Evolutionary conservation across 1,140 invertebrate species (phyloP).

Genomic region (Diuraphis noxia): DNA sequence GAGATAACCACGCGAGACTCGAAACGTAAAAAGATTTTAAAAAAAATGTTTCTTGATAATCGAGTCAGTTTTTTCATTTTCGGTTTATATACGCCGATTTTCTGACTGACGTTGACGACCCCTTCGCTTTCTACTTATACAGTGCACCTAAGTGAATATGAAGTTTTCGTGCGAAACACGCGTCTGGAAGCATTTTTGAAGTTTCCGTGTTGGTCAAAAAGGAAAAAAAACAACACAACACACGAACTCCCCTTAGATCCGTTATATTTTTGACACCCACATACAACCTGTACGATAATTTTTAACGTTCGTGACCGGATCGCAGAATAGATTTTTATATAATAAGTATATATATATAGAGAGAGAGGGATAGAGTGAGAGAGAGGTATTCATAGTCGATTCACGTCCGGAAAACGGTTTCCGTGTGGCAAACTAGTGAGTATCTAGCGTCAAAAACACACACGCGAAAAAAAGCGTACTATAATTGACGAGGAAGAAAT

Average conservation of each 20-base stretch:
- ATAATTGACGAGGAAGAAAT: conserved; percentile 45
- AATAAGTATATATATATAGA: background rate
- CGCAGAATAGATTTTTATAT: conserved; percentile 34
- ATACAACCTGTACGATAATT: background rate
- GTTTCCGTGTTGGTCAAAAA: conserved; percentile 25
- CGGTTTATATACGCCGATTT: background rate
- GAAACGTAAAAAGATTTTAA: too few relatives aligned
- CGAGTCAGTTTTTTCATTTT: background rate
- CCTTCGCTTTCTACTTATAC: background rate
- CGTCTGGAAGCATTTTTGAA: background rate
- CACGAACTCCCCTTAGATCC: background rate
- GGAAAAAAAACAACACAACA: background rate
- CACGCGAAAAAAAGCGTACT: background rate
- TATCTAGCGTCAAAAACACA: conserved; percentile 44
- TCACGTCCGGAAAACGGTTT: conserved; percentile 49
- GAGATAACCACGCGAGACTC: background rate
- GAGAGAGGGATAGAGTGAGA: too few relatives aligned
- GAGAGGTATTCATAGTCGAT: conserved; percentile 33
- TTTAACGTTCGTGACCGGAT: conserved; percentile 50
- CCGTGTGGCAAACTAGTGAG: conserved; percentile 32
- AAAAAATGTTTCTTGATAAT: background rate
- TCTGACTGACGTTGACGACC: background rate
- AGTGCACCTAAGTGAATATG: background rate
- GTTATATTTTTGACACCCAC: conserved; percentile 27
- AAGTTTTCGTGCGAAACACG: background rate